A percentile compares a stretch with the other conserved stretches of the same genome.
Evolutionary conservation across 2,113 vertebrate species (phyloP).

Genomic region (Hyla sarda): DNA sequence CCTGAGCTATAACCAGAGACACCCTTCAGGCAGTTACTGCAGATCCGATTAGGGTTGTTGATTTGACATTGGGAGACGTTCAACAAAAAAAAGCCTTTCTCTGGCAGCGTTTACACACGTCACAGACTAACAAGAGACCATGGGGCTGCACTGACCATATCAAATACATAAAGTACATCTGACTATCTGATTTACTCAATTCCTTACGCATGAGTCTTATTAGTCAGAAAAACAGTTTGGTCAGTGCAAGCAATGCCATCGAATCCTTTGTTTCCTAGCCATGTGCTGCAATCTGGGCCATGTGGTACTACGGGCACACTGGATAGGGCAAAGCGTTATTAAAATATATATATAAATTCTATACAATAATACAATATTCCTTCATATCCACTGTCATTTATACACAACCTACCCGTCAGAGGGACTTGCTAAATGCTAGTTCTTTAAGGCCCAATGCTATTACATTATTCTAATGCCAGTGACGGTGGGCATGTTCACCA

Average conservation of each 20-base stretch:
- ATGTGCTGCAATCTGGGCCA: background rate
- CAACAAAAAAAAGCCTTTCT: background rate
- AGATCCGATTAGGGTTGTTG: background rate
- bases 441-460: no score
- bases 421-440: no score
- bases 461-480: no score
- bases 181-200: background rate
- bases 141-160: background rate
- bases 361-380: no score
- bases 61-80: background rate
- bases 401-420: no score
- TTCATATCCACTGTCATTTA: no score
- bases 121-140: background rate
- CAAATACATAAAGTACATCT: no score
- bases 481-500: no score
- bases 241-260: background rate
- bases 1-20: background rate
- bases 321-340: background rate
- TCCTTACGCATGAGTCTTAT: background rate
- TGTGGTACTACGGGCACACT: background rate
- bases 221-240: background rate
- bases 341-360: no score
- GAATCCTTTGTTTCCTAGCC: conserved; percentile 22
- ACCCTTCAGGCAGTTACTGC: background rate
- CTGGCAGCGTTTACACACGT: background rate